These are phyloP conservation scores for Pagetopsis macropterus DNA, from an alignment of 2,797 vertebrate species.

Conservation along the genomic window DNA sequence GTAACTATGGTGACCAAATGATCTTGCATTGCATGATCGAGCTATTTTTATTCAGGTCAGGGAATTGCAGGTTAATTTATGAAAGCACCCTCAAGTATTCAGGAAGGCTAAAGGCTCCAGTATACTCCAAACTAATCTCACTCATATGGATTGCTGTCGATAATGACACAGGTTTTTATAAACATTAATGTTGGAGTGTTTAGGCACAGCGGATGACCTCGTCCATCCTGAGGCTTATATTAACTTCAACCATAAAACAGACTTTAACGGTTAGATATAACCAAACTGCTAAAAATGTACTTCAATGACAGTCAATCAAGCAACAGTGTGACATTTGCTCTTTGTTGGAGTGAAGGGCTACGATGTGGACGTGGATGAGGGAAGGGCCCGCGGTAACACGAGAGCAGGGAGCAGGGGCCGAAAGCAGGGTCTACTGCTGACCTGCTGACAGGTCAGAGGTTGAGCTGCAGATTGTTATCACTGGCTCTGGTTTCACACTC, in stretches of 20 bases:
- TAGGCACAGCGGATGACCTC: background rate
- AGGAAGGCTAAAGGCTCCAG: background rate
- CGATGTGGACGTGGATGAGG: constrained; percentile 41
- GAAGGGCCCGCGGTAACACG: constrained; percentile 63
- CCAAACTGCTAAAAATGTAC: constrained; percentile 1
- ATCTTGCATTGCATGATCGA: background rate
- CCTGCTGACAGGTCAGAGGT: constrained; percentile 85
- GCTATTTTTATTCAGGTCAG: background rate
- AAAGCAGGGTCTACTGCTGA: constrained; percentile 77
- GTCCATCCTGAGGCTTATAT: background rate
- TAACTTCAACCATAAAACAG: background rate
- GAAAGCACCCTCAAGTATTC: background rate
- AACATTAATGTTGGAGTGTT: too few relatives aligned
- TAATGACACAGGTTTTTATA: too few relatives aligned
- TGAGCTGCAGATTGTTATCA: constrained; percentile 86
- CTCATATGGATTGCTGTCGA: too few relatives aligned
- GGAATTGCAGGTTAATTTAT: background rate
- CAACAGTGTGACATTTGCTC: constrained; percentile 23
- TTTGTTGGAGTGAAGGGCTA: constrained; percentile 21
- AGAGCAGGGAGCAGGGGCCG: constrained; percentile 74
- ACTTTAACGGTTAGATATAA: constrained; percentile 8
- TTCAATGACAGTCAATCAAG: constrained; percentile 18
- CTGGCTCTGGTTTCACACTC: constrained; percentile 85
- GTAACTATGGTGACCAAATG: background rate
- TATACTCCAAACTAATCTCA: background rate